Conservation (phyloP, 2,113 vertebrate species). For the Cyprinus carpio region DNA sequence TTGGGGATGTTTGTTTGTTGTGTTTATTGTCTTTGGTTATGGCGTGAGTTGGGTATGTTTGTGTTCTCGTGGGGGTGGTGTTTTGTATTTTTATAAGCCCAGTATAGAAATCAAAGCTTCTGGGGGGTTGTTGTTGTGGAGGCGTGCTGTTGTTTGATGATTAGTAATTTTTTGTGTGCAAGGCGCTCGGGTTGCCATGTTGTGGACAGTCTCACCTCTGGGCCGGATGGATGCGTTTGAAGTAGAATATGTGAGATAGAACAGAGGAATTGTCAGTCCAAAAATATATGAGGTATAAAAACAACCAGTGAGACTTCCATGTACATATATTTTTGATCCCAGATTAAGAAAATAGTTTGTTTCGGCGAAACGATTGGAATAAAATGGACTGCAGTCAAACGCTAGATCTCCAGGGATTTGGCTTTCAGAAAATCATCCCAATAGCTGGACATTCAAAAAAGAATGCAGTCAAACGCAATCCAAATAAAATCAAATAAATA, state of each 20-base stretch:
- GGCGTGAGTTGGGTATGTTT: too few species aligned
- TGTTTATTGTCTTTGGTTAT: not conserved
- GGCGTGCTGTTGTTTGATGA: not conserved
- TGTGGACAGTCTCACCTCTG: not conserved
- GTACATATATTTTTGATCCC: not conserved
- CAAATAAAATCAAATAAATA: too few species aligned
- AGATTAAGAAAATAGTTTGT: not conserved
- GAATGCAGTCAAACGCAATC: too few species aligned
- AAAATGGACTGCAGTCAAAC: not conserved
- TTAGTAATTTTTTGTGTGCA: constrained; percentile 1
- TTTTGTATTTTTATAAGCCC: too few species aligned
- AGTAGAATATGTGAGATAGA: not conserved
- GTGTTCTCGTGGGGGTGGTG: too few species aligned
- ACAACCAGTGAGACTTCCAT: not conserved
- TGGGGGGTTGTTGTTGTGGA: not conserved
- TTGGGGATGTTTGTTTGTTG: constrained; percentile 1
- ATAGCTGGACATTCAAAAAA: not conserved
- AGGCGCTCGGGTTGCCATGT: constrained; percentile 5
- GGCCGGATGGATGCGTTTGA: constrained; percentile 2
- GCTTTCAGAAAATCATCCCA: not conserved
- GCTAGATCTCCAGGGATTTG: not conserved
- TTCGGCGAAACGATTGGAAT: not conserved
- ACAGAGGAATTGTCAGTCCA: not conserved
- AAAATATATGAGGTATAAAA: not conserved
- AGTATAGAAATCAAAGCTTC: constrained; percentile 23